Conservation (phyloP, 92 coral and sea anemone genomes). For the Zoanthus solanderi region DNA sequence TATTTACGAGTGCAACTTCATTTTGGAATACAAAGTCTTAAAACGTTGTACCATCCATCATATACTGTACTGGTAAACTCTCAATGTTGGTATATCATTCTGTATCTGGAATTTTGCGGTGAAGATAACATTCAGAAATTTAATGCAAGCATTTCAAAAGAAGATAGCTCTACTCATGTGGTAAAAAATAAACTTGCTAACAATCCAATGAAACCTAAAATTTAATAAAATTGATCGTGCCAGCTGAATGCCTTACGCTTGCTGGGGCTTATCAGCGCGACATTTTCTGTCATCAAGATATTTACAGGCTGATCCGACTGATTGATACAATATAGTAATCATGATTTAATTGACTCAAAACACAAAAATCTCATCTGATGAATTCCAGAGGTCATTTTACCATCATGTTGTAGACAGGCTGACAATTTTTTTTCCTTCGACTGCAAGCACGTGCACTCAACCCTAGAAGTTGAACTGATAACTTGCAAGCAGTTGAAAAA, state of each 20-base stretch:
- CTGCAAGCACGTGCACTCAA: constrained; percentile 22
- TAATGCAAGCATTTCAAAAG: background rate
- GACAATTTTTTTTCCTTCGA: background rate
- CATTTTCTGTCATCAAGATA: constrained; percentile 36
- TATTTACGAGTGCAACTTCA: background rate
- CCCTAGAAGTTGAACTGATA: background rate
- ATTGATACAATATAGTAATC: constrained; percentile 80
- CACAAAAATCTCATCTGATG: constrained; percentile 48
- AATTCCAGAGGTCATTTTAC: constrained; percentile 44
- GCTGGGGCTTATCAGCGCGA: background rate
- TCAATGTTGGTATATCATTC: background rate
- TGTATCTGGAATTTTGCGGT: background rate
- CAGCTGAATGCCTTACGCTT: background rate
- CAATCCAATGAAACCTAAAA: background rate
- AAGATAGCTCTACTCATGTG: background rate
- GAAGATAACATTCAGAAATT: too few relatives aligned
- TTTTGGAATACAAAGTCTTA: background rate
- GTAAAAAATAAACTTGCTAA: background rate
- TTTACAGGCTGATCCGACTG: constrained; percentile 74
- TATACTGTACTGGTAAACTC: background rate
- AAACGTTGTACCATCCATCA: background rate
- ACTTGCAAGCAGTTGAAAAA: background rate
- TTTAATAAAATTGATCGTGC: background rate
- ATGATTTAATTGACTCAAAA: constrained; percentile 70
- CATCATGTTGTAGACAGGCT: constrained; percentile 13